These are phyloP conservation scores for Mastigias papua DNA, from an alignment of 30 jellyfish, hydroid and myxozoan genomes.

Conservation along the genomic window DNA sequence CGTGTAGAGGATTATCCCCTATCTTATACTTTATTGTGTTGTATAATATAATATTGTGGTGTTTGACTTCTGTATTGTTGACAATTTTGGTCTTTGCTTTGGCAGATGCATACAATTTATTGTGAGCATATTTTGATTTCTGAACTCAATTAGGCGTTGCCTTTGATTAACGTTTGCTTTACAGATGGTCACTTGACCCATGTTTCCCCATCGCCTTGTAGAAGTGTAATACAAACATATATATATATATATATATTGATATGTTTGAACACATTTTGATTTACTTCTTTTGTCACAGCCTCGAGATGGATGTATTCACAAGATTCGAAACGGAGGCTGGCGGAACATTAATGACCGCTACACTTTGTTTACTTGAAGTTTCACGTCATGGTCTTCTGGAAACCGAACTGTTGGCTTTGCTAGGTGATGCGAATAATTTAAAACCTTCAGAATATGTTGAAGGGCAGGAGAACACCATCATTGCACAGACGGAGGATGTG, in stretches of 20 bases:
- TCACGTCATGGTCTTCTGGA: conserved; percentile 98
- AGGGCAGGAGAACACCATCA: conserved; percentile 81
- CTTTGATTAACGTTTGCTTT: too few relatives aligned
- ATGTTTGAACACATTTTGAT: too few relatives aligned
- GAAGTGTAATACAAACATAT: background rate
- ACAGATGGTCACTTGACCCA: too few relatives aligned
- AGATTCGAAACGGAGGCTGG: conserved; percentile 96
- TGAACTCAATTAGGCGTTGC: too few relatives aligned
- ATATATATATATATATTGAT: background rate
- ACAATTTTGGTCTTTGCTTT: too few relatives aligned
- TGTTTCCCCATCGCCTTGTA: too few relatives aligned
- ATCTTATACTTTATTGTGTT: too few relatives aligned
- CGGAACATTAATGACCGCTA: conserved; percentile 93
- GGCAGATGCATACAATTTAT: too few relatives aligned
- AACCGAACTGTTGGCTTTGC: conserved; percentile 90
- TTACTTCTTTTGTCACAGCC: conserved; percentile 58
- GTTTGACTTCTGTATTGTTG: too few relatives aligned
- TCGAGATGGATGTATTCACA: conserved; percentile 89
- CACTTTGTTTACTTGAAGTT: conserved; percentile 94
- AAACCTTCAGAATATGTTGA: conserved; percentile 56
- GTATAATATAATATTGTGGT: too few relatives aligned
- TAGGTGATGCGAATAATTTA: conserved; percentile 76
- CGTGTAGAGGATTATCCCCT: too few relatives aligned
- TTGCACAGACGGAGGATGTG: conserved; percentile 70
- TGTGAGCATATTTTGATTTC: too few relatives aligned